Evolutionary conservation across 2,888 invertebrate species (phyloP).

Genomic region (Rambutsinella grinnellia): DNA sequence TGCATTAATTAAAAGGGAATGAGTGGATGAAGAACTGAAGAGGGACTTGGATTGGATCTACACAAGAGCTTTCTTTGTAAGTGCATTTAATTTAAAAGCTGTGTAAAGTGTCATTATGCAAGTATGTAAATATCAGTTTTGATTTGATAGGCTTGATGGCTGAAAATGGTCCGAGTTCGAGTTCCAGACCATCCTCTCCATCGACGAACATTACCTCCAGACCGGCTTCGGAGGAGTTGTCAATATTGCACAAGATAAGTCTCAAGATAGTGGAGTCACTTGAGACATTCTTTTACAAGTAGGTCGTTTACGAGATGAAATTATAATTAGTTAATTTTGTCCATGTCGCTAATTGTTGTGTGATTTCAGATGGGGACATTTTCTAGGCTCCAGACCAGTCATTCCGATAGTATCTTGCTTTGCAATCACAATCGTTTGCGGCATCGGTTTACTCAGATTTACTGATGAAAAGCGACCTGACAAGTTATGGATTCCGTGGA

Average conservation of each 20-base stretch:
- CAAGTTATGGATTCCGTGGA: constrained; percentile 68
- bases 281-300: constrained; percentile 62
- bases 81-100: too few species aligned
- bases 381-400: constrained; percentile 60
- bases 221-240: too few species aligned
- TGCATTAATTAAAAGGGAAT: too few species aligned
- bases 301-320: not conserved
- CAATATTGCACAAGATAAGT: constrained; percentile 36
- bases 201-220: too few species aligned
- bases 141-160: too few species aligned
- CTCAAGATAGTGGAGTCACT: constrained; percentile 56
- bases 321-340: not conserved
- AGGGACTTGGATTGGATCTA: too few species aligned
- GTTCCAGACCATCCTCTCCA: too few species aligned
- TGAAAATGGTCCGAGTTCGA: too few species aligned
- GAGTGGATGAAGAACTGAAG: too few species aligned
- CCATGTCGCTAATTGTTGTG: not conserved
- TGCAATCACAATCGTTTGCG: constrained; percentile 49
- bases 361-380: constrained; percentile 64
- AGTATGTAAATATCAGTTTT: too few species aligned
- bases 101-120: too few species aligned
- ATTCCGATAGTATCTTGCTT: constrained; percentile 59
- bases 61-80: too few species aligned
- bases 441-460: constrained; percentile 61
- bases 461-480: constrained; percentile 64